phyloP scores from a whole-genome alignment of 2,888 invertebrate genomes.

The Pachliopta kotzebuea region DNA sequence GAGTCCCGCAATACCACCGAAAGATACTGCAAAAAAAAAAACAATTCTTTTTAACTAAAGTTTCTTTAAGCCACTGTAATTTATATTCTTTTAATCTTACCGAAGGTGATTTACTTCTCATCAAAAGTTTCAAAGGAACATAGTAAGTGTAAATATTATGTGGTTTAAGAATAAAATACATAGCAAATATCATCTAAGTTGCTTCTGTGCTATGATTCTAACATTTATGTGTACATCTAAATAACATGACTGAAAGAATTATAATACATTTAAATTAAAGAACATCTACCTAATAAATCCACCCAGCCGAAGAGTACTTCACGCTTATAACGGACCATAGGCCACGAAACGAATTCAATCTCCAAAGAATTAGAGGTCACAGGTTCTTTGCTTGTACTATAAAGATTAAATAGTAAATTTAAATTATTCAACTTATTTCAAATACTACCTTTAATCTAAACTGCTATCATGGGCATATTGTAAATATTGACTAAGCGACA shows the following conservation, averaged over 20 bases:
- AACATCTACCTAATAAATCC: conserved; percentile 84
- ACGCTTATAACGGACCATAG: conserved; percentile 87
- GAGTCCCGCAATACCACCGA: conserved; percentile 84
- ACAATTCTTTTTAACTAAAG: neutral
- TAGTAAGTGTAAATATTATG: too few species aligned
- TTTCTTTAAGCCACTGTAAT: too few species aligned
- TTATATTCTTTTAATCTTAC: too few species aligned
- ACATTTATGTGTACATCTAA: neutral
- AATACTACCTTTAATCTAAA: too few species aligned
- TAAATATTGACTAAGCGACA: too few species aligned
- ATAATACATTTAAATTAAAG: neutral
- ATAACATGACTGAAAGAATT: neutral
- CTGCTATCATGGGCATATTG: too few species aligned
- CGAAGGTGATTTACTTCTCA: too few species aligned
- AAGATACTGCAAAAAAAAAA: conserved; percentile 73
- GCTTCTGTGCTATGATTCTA: neutral
- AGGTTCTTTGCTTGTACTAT: conserved; percentile 46
- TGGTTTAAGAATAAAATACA: too few species aligned
- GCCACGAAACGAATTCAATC: conserved; percentile 88
- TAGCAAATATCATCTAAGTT: too few species aligned
- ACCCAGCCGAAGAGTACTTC: conserved; percentile 93
- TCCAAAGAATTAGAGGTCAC: conserved; percentile 64
- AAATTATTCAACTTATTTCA: neutral
- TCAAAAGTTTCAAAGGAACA: too few species aligned
- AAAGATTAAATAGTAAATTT: conserved; percentile 29